Percentiles rank a stretch among this genome's conserved stretches.
These are phyloP conservation scores for Fulica atra DNA, from an alignment of 2,113 vertebrate species.

Conservation along the genomic window DNA sequence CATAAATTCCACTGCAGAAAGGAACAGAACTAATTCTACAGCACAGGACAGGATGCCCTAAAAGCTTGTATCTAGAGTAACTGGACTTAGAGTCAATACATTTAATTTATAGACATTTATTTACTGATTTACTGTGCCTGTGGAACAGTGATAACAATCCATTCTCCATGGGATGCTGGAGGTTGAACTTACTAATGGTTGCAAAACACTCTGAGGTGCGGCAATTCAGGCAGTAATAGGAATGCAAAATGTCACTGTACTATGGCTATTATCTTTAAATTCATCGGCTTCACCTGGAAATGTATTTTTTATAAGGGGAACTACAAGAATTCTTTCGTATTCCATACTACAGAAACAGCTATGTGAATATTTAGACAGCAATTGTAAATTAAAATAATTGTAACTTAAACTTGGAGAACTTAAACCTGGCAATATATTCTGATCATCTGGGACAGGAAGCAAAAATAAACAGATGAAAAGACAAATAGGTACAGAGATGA, in stretches of 20 bases:
- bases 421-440: not conserved
- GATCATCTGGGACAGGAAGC: not conserved
- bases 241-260: not conserved
- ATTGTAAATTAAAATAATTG: not conserved
- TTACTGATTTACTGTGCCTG: not conserved
- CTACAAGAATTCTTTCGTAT: not conserved
- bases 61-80: not conserved
- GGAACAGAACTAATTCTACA: not conserved
- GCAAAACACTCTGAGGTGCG: not conserved
- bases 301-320: not conserved
- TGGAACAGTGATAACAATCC: not conserved
- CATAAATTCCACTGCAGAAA: not conserved
- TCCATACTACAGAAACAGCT: not conserved
- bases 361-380: not conserved
- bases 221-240: not conserved
- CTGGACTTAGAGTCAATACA: not conserved
- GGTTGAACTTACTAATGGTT: not conserved
- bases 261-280: not conserved
- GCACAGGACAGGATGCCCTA: not conserved
- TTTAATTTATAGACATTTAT: not conserved
- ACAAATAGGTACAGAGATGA: not conserved
- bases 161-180: not conserved
- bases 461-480: not conserved
- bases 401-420: not conserved
- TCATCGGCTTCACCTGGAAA: not conserved